A percentile compares a stretch with the other conserved stretches of the same genome.
Conservation (phyloP, 2,888 invertebrate species). For the Physocephala rufipes region DNA sequence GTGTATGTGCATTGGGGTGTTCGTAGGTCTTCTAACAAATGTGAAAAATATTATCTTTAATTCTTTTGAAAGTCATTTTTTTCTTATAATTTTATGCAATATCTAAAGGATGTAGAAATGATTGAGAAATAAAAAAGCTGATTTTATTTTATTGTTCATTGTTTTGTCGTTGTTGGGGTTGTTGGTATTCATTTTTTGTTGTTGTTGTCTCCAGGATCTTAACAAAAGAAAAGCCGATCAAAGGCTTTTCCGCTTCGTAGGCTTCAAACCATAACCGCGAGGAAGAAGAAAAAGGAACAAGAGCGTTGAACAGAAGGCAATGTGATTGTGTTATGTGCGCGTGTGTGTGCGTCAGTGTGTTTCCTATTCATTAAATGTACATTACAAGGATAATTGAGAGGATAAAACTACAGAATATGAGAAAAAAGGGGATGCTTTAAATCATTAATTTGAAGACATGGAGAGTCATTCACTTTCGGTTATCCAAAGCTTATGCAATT, state of each 20-base stretch:
- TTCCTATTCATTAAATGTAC: slow-evolving; percentile 20
- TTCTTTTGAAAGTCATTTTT: slow-evolving; percentile 58
- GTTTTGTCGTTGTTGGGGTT: slow-evolving; percentile 41
- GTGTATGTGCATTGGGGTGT: background rate
- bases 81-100: slow-evolving; percentile 52
- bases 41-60: slow-evolving; percentile 58
- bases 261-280: no score
- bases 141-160: slow-evolving; percentile 57
- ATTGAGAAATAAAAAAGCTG: slow-evolving; percentile 46
- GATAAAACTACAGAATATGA: background rate
- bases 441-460: background rate
- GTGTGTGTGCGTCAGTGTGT: slow-evolving; percentile 52
- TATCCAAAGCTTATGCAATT: no score
- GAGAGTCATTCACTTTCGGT: background rate
- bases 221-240: slow-evolving; percentile 10
- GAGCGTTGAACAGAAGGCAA: background rate
- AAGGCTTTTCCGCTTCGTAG: slow-evolving; percentile 10
- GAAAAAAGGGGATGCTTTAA: slow-evolving; percentile 2
- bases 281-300: no score
- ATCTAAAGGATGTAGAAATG: no score
- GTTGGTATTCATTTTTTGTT: no score
- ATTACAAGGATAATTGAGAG: slow-evolving; percentile 18
- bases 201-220: no score
- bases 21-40: slow-evolving; percentile 44
- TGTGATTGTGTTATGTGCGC: slow-evolving; percentile 37